These are phyloP conservation scores for human DNA, from an alignment of 2,113 vertebrate genomes.

Conservation along the genomic window GRCh38 chr5:97328501-97329000, in stretches of 20 bases:
- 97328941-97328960: background rate
- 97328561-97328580: constrained; percentile 9
- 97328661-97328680: background rate
- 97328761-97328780: background rate
- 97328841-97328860: background rate
- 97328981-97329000: background rate
- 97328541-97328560: constrained; percentile 39
- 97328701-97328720: background rate
- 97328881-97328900: constrained; percentile 21
- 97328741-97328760: background rate
- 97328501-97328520: constrained; percentile 13
- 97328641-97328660: background rate
- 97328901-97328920: background rate
- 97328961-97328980: background rate
- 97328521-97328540: background rate
- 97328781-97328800: background rate
- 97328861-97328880: background rate
- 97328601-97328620: background rate
- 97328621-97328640: background rate
- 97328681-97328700: background rate
- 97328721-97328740: background rate
- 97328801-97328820: background rate
- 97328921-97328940: background rate
- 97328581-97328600: constrained; percentile 12
- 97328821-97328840: background rate